These are phyloP conservation scores for Drosophila grimshawi DNA, from an alignment of 1,140 invertebrate genomes.

Conservation along the genomic window DNA sequence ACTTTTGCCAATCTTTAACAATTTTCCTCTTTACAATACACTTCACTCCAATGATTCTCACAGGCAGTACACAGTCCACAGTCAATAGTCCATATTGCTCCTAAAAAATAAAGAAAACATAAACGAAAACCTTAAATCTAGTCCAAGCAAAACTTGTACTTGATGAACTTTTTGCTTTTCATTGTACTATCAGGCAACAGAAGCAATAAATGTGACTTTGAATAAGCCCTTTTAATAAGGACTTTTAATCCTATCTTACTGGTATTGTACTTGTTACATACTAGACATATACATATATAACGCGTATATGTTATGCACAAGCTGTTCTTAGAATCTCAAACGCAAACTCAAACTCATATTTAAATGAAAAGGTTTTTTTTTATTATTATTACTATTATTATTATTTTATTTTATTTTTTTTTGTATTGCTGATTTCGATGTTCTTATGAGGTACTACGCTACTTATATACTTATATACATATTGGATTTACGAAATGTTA, in stretches of 20 bases:
- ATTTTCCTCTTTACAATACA: constrained; percentile 11
- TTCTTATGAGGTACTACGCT: background rate
- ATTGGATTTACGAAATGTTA: background rate
- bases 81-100: background rate
- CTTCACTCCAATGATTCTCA: constrained; percentile 17
- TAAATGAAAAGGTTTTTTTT: constrained; percentile 13
- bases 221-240: constrained; percentile 28
- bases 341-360: constrained; percentile 3
- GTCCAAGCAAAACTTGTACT: constrained; percentile 4
- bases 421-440: background rate
- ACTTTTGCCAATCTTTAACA: constrained; percentile 20
- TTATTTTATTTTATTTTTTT: background rate
- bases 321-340: constrained; percentile 31
- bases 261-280: no score
- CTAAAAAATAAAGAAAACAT: no score
- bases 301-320: constrained; percentile 2
- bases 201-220: constrained; percentile 43
- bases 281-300: background rate
- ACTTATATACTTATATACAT: constrained; percentile 6
- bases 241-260: constrained; percentile 10
- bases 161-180: constrained; percentile 16
- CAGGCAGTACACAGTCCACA: constrained; percentile 7
- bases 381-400: background rate
- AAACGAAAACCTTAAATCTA: background rate
- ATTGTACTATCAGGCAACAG: constrained; percentile 25